phyloP scores from a whole-genome alignment of 2,888 invertebrate genomes.

The Agonopterix heracliana region DNA sequence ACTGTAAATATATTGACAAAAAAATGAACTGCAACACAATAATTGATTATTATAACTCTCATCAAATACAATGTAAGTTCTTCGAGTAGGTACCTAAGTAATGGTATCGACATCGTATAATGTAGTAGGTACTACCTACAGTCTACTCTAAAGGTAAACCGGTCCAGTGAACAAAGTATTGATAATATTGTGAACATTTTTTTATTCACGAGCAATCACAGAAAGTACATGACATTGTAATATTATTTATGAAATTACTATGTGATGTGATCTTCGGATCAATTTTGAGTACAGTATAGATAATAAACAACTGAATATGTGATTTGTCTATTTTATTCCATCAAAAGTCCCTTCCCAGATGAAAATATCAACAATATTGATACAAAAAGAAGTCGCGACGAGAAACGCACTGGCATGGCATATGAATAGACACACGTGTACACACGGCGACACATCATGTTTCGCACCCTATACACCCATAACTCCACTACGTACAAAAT shows the following conservation, averaged over 20 bases:
- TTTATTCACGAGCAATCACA: slow-evolving; percentile 74
- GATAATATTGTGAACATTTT: slow-evolving; percentile 75
- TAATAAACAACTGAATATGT: slow-evolving; percentile 85
- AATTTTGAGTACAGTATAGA: slow-evolving; percentile 86
- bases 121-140: slow-evolving; percentile 66
- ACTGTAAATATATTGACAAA: slow-evolving; percentile 76
- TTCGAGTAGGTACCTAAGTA: slow-evolving; percentile 66
- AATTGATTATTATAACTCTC: slow-evolving; percentile 70
- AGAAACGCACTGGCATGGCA: too few relatives aligned
- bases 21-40: slow-evolving; percentile 75
- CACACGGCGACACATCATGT: too few relatives aligned
- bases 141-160: slow-evolving; percentile 68
- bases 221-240: slow-evolving; percentile 78
- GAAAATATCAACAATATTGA: too few relatives aligned
- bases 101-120: slow-evolving; percentile 66
- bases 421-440: too few relatives aligned
- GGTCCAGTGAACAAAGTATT: slow-evolving; percentile 76
- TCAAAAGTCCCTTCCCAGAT: background rate
- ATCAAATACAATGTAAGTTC: slow-evolving; percentile 72
- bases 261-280: slow-evolving; percentile 84
- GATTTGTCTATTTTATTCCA: slow-evolving; percentile 57
- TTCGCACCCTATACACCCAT: too few relatives aligned
- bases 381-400: too few relatives aligned
- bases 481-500: too few relatives aligned
- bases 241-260: slow-evolving; percentile 80